Evolutionary conservation across 2,113 vertebrate species (phyloP).

Genomic region (Gasterosteus nipponicus): DNA sequence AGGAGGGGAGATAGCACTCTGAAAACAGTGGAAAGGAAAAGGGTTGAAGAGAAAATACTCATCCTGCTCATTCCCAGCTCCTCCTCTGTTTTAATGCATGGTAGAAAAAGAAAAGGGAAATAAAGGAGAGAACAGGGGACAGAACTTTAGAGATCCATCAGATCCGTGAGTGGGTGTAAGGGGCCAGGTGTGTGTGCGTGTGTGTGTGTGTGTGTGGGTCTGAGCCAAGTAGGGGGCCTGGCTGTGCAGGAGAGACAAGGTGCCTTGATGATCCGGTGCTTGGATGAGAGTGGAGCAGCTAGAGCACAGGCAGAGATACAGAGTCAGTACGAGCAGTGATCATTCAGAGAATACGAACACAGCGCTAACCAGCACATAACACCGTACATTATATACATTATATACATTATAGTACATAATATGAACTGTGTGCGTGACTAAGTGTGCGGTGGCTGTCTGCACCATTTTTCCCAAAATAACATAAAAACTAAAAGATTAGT

Average conservation of each 20-base stretch:
- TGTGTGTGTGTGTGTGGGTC: conserved; percentile 71
- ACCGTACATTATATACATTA: neutral
- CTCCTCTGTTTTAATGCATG: conserved; percentile 13
- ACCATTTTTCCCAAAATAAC: conserved; percentile 83
- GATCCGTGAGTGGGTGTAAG: conserved; percentile 61
- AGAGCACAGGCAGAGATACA: conserved; percentile 80
- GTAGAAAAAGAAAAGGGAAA: conserved; percentile 26
- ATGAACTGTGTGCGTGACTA: conserved; percentile 18
- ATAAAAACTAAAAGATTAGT: conserved; percentile 76
- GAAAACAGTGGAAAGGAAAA: conserved; percentile 35
- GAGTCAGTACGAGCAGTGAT: conserved; percentile 68
- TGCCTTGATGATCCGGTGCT: conserved; percentile 70
- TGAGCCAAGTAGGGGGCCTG: conserved; percentile 75
- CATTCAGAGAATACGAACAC: conserved; percentile 56
- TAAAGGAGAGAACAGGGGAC: conserved; percentile 34
- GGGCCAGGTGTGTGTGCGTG: conserved; percentile 66
- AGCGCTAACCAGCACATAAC: conserved; percentile 9
- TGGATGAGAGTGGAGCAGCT: conserved; percentile 72
- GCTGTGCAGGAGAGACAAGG: conserved; percentile 73
- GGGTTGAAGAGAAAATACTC: conserved; percentile 64
- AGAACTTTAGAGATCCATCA: conserved; percentile 48
- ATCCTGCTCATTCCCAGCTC: conserved; percentile 56
- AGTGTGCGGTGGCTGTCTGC: conserved; percentile 65
- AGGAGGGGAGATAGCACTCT: conserved; percentile 22
- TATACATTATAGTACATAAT: neutral